Percentiles rank a stretch among this genome's conserved stretches.
Conservation (phyloP, 1,140 invertebrate species). For the Apis florea region DNA sequence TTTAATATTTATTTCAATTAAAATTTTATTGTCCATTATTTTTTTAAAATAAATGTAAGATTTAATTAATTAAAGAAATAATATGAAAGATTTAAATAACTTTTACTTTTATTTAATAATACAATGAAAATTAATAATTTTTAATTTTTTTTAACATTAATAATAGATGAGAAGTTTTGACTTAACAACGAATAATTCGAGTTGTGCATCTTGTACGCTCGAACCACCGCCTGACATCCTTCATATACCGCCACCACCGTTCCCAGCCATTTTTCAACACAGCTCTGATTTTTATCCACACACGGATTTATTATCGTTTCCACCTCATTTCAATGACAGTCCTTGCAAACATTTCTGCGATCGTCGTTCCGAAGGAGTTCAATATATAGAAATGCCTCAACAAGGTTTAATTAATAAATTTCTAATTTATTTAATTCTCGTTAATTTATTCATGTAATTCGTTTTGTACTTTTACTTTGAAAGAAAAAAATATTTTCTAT, state of each 20-base stretch:
- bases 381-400: slow-evolving; percentile 87
- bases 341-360: slow-evolving; percentile 79
- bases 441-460: neutral
- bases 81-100: neutral
- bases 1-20: too few relatives aligned
- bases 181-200: slow-evolving; percentile 68
- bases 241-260: slow-evolving; percentile 89
- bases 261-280: slow-evolving; percentile 86
- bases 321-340: slow-evolving; percentile 72
- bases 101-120: neutral
- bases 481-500: neutral
- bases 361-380: slow-evolving; percentile 83
- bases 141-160: slow-evolving; percentile 13
- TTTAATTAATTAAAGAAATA: neutral
- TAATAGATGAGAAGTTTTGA: slow-evolving; percentile 65
- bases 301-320: slow-evolving; percentile 64
- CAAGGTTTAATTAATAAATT: slow-evolving; percentile 80
- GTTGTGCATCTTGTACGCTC: slow-evolving; percentile 81
- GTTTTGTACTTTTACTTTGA: neutral
- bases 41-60: neutral
- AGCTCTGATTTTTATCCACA: slow-evolving; percentile 71
- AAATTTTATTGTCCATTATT: neutral
- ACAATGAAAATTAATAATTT: neutral
- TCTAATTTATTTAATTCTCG: neutral
- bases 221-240: slow-evolving; percentile 90